phyloP scores from a whole-genome alignment of 2,888 invertebrate genomes.

The Gonocerus acuteangulatus region DNA sequence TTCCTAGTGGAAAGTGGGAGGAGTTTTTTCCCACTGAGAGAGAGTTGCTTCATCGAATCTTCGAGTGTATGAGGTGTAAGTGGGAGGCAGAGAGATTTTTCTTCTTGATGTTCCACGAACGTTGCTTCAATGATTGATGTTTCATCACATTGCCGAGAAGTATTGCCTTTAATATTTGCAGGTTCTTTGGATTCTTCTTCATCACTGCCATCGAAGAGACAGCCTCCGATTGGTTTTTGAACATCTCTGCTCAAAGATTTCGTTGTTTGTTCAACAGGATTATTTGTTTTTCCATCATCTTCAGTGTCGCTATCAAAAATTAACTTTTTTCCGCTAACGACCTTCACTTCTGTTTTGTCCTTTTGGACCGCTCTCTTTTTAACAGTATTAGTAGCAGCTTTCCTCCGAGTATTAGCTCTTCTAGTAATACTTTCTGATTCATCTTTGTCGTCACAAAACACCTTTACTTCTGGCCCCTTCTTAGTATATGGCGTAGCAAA shows the following conservation, averaged over 20 bases:
- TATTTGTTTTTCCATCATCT: not conserved
- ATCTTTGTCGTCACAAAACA: constrained; percentile 11
- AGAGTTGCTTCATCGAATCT: constrained; percentile 5
- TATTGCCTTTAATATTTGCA: not conserved
- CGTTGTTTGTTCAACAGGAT: not conserved
- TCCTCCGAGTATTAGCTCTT: not conserved
- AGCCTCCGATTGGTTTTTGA: not conserved
- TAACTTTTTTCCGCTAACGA: not conserved
- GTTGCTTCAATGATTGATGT: constrained; percentile 4
- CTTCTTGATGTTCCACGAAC: not conserved
- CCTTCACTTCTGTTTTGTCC: not conserved
- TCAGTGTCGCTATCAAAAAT: constrained; percentile 13
- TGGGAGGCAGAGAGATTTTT: not conserved
- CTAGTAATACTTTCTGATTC: not conserved
- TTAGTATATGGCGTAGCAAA: constrained; percentile 5
- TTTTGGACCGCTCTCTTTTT: not conserved
- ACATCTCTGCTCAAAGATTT: no score
- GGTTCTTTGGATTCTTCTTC: not conserved
- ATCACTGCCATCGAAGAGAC: not conserved
- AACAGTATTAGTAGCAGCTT: not conserved
- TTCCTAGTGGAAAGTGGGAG: constrained; percentile 7
- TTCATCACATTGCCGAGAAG: constrained; percentile 4
- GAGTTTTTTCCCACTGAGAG: constrained; percentile 6
- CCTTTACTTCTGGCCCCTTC: constrained; percentile 7
- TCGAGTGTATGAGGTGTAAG: constrained; percentile 1